Evolutionary conservation across 2,113 vertebrate species (phyloP).

Genomic region (Oncorhynchus tshawytscha): DNA sequence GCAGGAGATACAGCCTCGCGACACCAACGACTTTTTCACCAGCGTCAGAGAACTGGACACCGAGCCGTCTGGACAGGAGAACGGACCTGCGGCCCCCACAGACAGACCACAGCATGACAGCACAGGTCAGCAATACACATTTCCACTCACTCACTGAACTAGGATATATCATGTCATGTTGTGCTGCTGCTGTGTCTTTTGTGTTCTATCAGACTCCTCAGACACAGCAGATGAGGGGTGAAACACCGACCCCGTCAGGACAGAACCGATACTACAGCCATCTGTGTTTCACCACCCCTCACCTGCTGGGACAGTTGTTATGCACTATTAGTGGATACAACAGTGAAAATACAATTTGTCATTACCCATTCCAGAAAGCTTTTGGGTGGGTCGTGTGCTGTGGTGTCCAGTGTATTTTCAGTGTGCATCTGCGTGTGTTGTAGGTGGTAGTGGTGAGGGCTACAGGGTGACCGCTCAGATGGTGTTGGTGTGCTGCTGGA

Average conservation of each 20-base stretch:
- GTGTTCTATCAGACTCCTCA: background rate
- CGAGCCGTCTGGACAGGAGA: conserved; percentile 40
- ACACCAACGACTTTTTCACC: conserved; percentile 90
- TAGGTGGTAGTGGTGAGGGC: conserved; percentile 57
- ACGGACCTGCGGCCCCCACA: conserved; percentile 36
- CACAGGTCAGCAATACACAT: conserved; percentile 40
- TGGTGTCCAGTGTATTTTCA: background rate
- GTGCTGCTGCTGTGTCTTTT: no score
- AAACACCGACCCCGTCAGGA: background rate
- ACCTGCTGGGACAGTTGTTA: background rate
- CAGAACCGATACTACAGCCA: no score
- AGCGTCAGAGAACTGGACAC: conserved; percentile 80
- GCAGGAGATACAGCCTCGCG: conserved; percentile 90
- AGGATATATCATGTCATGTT: no score
- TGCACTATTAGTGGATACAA: background rate
- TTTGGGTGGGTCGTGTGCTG: background rate
- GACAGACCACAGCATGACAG: conserved; percentile 34
- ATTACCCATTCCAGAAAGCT: background rate
- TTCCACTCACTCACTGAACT: background rate
- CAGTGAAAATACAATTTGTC: no score
- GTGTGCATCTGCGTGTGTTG: conserved; percentile 15
- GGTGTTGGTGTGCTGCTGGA: conserved; percentile 96
- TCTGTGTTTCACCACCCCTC: conserved; percentile 40
- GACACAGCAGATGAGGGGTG: background rate
- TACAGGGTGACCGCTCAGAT: conserved; percentile 93